Evolutionary conservation across 1,140 invertebrate genomes (phyloP), one percentile per base, ranked within the genome.

Genomic region (Bombus difficillimus): DNA sequence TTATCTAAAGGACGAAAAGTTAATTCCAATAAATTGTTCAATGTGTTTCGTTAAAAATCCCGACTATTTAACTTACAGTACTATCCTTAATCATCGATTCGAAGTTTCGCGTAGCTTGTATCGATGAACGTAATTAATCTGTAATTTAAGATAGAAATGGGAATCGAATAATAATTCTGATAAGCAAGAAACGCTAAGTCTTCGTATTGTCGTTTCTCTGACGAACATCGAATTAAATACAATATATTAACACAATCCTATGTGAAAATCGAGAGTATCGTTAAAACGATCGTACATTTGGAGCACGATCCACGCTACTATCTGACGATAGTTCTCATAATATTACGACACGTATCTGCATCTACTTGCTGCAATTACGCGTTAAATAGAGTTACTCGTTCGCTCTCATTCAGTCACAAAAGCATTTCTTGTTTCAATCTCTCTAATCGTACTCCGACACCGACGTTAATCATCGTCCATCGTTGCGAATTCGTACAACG

Each of bases 211-310:
- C 37, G 47, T 15, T 71, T 68, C 15, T 43, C 75, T 0, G 74
- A 43, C n/a, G 9, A 84, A 41, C 37, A 13, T 71, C 37, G 25
- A 77, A 34, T 32, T 32, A 59, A 78, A 69, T 47, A 39, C 43
- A n/a, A 77, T 5, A 59, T 53, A 37, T 3, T 22, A 32, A 25
- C 64, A 22, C 1, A 12, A 32, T 66, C 9, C 47, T 83, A 83
- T 25, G 5, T n/a, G 34, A 71, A 83, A 78, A 71, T 71, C 25
- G 43, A n/a, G 77, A 77, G 62, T 77, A 37, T 34, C 34, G 32
- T 62, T 71, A 41, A 68, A 83, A 53, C 22, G 72, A 28, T 75
- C 15, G 22, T 74, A 47, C 53, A 28, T 43, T 66, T 66, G n/a
- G 0, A 43, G 3, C 47, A 41, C 59, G 43, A 41, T 39, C 62